phyloP scores from a whole-genome alignment of 2,888 invertebrate genomes.

The Synanthedon formicaeformis region DNA sequence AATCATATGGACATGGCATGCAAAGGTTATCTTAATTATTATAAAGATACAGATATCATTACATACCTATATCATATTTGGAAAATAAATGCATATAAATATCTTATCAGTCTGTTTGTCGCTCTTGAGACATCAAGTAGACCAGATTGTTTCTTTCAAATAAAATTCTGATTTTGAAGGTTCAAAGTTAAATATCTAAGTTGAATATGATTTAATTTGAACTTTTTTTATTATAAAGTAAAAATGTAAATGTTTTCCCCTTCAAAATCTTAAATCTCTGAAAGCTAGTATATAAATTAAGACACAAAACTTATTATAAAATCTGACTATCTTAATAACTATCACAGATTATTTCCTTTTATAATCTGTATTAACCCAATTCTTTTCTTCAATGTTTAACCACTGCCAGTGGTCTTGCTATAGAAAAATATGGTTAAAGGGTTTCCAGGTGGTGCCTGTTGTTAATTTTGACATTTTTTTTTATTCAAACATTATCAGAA shows the following conservation, averaged over 20 bases:
- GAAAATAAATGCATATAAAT: slow-evolving; percentile 7
- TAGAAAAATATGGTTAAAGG: too few species aligned
- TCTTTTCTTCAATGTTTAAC: too few species aligned
- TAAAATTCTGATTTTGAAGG: slow-evolving; percentile 12
- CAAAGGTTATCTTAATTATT: too few species aligned
- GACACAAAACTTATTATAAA: not conserved
- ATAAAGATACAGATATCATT: not conserved
- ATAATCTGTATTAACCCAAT: too few species aligned
- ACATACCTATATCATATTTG: slow-evolving; percentile 2
- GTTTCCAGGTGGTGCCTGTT: too few species aligned
- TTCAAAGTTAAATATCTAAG: slow-evolving; percentile 9
- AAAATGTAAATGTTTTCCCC: not conserved
- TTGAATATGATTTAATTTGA: not conserved
- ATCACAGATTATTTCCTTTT: too few species aligned
- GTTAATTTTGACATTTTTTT: too few species aligned
- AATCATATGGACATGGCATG: too few species aligned
- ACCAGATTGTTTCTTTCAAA: slow-evolving; percentile 7
- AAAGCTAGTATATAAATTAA: not conserved
- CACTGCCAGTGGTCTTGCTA: too few species aligned
- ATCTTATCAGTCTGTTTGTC: slow-evolving; percentile 6
- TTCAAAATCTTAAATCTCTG: not conserved
- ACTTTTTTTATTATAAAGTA: not conserved
- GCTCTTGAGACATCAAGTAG: slow-evolving; percentile 3
- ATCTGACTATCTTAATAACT: not conserved
- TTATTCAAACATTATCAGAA: too few species aligned